Conservation (phyloP, 2,797 vertebrate species). For the Rhynchonycteris naso region DNA sequence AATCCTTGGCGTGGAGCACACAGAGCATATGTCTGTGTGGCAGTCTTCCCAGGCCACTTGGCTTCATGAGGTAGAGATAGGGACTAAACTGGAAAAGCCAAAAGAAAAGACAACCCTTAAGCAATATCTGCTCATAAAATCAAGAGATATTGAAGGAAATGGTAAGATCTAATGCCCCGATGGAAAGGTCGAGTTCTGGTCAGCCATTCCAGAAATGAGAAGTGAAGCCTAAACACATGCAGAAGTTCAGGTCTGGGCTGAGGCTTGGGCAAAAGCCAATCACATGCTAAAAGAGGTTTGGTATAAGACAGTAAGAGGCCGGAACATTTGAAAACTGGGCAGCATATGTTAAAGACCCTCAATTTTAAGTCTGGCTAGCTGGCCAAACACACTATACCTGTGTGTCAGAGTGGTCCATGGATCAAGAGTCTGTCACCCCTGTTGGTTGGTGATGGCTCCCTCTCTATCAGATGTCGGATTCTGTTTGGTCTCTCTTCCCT, state of each 20-base stretch:
- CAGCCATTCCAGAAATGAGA: neutral
- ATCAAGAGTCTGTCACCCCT: neutral
- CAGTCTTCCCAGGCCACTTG: neutral
- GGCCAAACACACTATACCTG: neutral
- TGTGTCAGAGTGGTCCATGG: neutral
- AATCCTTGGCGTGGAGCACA: neutral
- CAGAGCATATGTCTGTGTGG: neutral
- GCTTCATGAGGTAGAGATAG: neutral
- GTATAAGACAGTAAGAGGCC: neutral
- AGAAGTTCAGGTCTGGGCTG: neutral
- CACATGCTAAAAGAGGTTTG: neutral
- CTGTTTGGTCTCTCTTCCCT: neutral
- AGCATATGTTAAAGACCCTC: neutral
- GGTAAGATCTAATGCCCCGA: neutral
- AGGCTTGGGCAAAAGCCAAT: neutral
- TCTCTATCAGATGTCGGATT: constrained; percentile 13
- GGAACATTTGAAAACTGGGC: neutral
- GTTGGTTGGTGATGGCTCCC: neutral
- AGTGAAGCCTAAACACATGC: neutral
- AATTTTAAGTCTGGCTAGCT: neutral
- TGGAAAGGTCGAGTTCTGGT: neutral
- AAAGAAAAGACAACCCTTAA: neutral
- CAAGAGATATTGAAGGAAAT: neutral
- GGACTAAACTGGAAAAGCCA: neutral
- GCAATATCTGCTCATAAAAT: constrained; percentile 31